Evolutionary conservation across 2,113 vertebrate species (phyloP).

Genomic region (Uria aalge): DNA sequence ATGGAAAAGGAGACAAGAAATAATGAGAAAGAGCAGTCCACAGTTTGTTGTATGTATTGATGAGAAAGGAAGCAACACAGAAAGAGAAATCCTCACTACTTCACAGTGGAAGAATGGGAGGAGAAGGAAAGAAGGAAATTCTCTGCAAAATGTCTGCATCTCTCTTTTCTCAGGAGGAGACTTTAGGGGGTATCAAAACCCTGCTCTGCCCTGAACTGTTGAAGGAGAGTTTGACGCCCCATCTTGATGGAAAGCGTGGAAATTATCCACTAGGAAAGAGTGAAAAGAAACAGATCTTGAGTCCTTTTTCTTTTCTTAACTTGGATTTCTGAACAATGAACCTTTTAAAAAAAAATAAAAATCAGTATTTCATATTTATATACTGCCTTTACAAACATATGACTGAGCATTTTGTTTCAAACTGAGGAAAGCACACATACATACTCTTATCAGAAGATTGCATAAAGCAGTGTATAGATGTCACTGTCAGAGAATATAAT

Average conservation of each 20-base stretch:
- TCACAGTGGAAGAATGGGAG: not conserved
- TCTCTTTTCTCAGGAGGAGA: not conserved
- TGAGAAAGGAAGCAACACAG: not conserved
- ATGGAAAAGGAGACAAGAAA: not conserved
- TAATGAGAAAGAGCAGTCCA: not conserved
- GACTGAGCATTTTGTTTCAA: not conserved
- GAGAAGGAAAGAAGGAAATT: not conserved
- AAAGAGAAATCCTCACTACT: not conserved
- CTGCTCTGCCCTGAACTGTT: not conserved
- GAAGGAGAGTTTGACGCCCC: not conserved
- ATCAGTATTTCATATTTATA: not conserved
- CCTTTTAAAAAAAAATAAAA: not conserved
- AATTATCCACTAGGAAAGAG: not conserved
- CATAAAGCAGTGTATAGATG: not conserved
- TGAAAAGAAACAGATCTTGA: not conserved
- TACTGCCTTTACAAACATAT: not conserved
- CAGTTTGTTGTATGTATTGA: not conserved
- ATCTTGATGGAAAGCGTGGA: not conserved
- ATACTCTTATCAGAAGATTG: not conserved
- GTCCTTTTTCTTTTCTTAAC: not conserved
- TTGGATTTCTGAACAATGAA: not conserved
- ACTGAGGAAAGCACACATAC: not conserved
- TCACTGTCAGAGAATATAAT: not conserved
- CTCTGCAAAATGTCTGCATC: not conserved
- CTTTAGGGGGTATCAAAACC: not conserved